These are phyloP conservation scores for Phalanger gymnotis DNA, from an alignment of 2,797 vertebrate genomes.

Conservation along the genomic window DNA sequence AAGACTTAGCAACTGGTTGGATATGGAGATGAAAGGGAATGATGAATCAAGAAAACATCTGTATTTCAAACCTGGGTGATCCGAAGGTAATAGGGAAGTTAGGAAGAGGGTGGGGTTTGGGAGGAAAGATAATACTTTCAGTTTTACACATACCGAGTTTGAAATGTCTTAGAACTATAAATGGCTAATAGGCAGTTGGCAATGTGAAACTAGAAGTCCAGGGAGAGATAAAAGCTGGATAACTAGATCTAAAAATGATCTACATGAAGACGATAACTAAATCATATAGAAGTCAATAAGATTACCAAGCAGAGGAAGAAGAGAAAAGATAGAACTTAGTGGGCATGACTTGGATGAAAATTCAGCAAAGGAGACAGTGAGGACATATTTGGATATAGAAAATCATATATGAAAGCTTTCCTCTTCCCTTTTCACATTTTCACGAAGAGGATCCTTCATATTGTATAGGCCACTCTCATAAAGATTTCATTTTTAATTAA, in stretches of 20 bases:
- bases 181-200: background rate
- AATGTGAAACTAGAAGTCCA: background rate
- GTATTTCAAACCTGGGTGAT: background rate
- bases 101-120: background rate
- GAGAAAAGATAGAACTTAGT: background rate
- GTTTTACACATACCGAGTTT: background rate
- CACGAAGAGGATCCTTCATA: background rate
- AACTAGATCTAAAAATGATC: background rate
- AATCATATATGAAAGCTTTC: background rate
- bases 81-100: background rate
- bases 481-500: too few species aligned
- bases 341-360: too few species aligned
- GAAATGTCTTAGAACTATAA: background rate
- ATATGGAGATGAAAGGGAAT: background rate
- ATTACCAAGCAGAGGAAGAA: background rate
- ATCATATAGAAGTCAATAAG: background rate
- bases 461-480: background rate
- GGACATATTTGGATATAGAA: too few species aligned
- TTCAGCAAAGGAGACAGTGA: too few species aligned
- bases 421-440: background rate
- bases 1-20: background rate
- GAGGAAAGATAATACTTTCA: background rate
- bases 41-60: background rate
- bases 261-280: background rate
- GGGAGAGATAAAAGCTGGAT: background rate